Evolutionary conservation across 92 coral and sea anemone genomes (phyloP).

Genomic region (Parazoanthus atlanticus): DNA sequence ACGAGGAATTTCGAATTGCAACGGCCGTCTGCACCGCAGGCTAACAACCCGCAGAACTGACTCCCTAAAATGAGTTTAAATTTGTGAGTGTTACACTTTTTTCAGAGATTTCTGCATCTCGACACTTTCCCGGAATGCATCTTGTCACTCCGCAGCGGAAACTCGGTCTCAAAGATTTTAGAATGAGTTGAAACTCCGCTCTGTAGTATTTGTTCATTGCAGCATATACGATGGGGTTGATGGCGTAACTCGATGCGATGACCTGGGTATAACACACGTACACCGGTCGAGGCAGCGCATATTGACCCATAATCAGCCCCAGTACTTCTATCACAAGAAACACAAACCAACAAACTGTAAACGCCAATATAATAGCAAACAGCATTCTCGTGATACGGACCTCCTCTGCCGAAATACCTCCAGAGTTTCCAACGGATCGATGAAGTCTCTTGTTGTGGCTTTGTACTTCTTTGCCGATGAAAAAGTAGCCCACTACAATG

Average conservation of each 20-base stretch:
- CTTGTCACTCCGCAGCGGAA: not conserved
- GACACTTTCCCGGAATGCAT: not conserved
- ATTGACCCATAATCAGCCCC: constrained; percentile 1
- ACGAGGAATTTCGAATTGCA: no score
- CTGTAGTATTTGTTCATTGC: not conserved
- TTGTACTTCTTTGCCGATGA: not conserved
- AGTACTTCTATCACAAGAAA: constrained; percentile 1
- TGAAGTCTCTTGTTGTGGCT: constrained; percentile 1
- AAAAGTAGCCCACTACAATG: not conserved
- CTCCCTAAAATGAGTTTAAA: not conserved
- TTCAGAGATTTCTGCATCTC: not conserved
- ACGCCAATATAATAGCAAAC: not conserved
- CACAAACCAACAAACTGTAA: constrained; percentile 3
- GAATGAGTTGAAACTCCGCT: not conserved
- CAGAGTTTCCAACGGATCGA: not conserved
- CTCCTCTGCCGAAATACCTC: not conserved
- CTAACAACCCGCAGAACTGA: no score
- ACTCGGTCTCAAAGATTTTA: not conserved
- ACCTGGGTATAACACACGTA: not conserved
- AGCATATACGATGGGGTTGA: constrained; percentile 8
- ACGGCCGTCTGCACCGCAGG: no score
- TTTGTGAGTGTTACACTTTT: not conserved
- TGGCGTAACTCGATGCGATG: not conserved
- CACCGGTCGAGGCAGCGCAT: not conserved
- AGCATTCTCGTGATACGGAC: not conserved